Evolutionary conservation across 2,888 invertebrate genomes (phyloP), one percentile per base, ranked within the genome.

Genomic region (Lutraria lutraria): DNA sequence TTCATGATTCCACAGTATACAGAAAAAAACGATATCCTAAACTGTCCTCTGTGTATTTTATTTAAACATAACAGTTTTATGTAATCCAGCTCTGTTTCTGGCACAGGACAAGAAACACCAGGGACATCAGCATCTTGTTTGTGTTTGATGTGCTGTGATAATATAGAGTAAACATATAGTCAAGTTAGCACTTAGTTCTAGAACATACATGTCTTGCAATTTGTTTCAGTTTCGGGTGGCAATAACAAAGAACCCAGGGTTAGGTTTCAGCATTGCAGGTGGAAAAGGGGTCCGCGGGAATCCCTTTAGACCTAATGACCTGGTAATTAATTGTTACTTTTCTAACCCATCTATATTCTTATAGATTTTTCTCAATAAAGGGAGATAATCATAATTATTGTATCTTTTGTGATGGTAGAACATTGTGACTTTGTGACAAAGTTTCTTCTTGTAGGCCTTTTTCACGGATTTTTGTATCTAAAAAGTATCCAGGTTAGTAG

Each of bases 181-280:
- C 72, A 52, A 76, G 76, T 53, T 85, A 31, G 85, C 85, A 85
- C 85, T 15, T 85, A 85, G 85, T 19, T 25, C 53, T 85, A 85
- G 85, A 43, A 85, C 31, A 80, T 81, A 53, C 31, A 81, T 86
- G 52, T 86, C 68, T 86, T 86, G 52, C 72, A 76, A 83, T 88
- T 89, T 83, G 63, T 92, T 94, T 88, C 94, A 96, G 96, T 94
- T 96, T 91, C 94, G 97, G 72, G 97, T 97, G 89, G 97, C 97
- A 93, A 96, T 97, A 90, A 96, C 95, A 89, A 97, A 97, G 95
- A 97, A 97, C 95, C 97, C 97, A 87, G 97, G 97, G 31, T 96
- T 97, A 72, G 97, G 97, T 86, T 97, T 97, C 94, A 97, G 97
- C 90, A 97, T 97, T 91, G 97, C 97, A 34, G 97, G 97, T 68